A percentile compares a stretch with the other conserved stretches of the same genome.
These are phyloP conservation scores for Pachyseris speciosa DNA, from an alignment of 64 coral and sea anemone species.

Conservation along the genomic window DNA sequence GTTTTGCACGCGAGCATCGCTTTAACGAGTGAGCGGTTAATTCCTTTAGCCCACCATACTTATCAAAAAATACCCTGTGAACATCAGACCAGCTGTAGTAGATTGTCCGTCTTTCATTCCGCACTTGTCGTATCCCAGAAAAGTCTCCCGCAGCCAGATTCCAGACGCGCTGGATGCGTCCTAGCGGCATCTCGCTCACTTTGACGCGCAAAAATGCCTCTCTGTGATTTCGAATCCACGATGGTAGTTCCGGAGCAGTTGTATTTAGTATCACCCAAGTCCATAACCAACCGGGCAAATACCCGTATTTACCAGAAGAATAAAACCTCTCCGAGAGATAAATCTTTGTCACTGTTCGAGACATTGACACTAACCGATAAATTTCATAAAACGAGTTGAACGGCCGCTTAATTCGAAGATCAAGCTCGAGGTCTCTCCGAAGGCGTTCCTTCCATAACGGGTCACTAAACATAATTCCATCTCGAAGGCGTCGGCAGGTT, in stretches of 20 bases:
- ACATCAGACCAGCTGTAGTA: constrained; percentile 90
- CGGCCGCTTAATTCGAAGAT: constrained; percentile 54
- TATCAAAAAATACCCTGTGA: constrained; percentile 66
- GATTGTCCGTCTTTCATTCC: constrained; percentile 77
- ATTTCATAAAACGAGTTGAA: constrained; percentile 78
- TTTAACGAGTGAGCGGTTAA: constrained; percentile 71
- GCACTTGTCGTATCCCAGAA: constrained; percentile 15
- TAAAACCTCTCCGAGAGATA: constrained; percentile 90
- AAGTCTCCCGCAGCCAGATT: constrained; percentile 75
- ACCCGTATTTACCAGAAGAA: constrained; percentile 79
- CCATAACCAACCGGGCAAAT: constrained; percentile 92
- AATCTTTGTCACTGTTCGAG: constrained; percentile 64
- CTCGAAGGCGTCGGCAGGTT: constrained; percentile 67
- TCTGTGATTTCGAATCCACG: constrained; percentile 82
- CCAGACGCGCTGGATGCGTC: constrained; percentile 78
- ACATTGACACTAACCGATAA: constrained; percentile 80
- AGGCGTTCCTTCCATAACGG: constrained; percentile 74
- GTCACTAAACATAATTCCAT: constrained; percentile 62
- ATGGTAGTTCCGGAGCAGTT: constrained; percentile 70
- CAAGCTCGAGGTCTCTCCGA: constrained; percentile 73
- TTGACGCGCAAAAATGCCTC: constrained; percentile 77
- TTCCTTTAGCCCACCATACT: constrained; percentile 64
- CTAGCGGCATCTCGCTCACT: constrained; percentile 76
- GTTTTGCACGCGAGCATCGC: constrained; percentile 81
- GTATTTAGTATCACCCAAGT: constrained; percentile 90